phyloP scores from a whole-genome alignment of 2,113 vertebrate species.

The Tetrax tetrax region DNA sequence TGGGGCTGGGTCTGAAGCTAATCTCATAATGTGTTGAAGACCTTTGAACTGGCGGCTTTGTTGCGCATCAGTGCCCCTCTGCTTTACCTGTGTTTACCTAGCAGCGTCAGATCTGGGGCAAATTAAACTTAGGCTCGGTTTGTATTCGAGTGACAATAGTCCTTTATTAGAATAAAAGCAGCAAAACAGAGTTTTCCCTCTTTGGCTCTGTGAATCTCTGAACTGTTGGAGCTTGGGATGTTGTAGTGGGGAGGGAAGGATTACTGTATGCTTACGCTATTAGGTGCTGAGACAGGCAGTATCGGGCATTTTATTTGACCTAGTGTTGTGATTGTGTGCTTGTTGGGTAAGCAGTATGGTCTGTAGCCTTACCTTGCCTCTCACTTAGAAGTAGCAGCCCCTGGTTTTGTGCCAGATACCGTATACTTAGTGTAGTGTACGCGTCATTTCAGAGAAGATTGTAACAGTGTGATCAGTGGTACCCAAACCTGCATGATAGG shows the following conservation, averaged over 20 bases:
- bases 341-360: background rate
- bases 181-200: background rate
- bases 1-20: background rate
- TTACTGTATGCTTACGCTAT: accelerated
- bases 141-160: background rate
- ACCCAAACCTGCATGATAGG: background rate
- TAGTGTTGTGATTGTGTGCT: background rate
- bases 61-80: background rate
- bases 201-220: background rate
- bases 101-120: background rate
- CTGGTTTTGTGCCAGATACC: background rate
- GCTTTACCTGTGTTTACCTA: background rate
- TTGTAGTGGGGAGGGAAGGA: background rate
- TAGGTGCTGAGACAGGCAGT: background rate
- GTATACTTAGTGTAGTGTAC: background rate
- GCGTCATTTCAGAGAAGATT: accelerated
- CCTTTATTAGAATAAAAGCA: background rate
- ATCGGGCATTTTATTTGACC: background rate
- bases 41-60: background rate
- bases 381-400: background rate
- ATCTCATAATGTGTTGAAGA: background rate
- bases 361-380: background rate
- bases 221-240: background rate
- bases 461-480: background rate
- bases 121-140: background rate